Evolutionary conservation across 2,888 invertebrate genomes (phyloP).

Genomic region (Drosophila infuscata): DNA sequence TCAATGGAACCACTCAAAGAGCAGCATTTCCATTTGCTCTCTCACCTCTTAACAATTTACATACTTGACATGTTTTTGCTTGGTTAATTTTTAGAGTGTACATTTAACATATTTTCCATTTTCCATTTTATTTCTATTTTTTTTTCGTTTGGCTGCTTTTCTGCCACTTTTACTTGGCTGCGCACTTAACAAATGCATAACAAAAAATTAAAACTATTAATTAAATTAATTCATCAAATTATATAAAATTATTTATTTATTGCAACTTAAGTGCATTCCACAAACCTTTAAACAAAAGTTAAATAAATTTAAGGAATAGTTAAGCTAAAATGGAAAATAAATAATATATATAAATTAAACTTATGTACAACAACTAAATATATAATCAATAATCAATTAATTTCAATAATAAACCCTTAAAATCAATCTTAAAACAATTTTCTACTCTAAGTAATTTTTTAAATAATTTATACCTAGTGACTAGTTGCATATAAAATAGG

Average conservation of each 20-base stretch:
- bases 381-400: background rate
- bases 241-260: no score
- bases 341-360: background rate
- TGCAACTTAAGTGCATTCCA: background rate
- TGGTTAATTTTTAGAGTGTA: conserved; percentile 1
- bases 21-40: conserved; percentile 12
- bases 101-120: conserved; percentile 32
- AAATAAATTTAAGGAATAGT: background rate
- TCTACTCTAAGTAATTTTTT: background rate
- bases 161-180: background rate
- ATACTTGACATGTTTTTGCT: conserved; percentile 40
- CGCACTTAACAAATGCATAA: background rate
- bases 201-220: background rate
- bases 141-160: background rate
- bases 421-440: background rate
- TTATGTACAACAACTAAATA: background rate
- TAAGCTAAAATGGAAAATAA: background rate
- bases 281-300: background rate
- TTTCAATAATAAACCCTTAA: background rate
- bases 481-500: background rate
- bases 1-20: conserved; percentile 17
- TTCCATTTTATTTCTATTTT: conserved; percentile 1
- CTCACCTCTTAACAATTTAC: conserved; percentile 32
- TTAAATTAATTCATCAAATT: background rate
- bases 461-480: background rate